Evolutionary conservation across 2,797 vertebrate genomes (phyloP), one percentile per base, ranked within the genome.

Genomic region (Lagodon rhomboides): DNA sequence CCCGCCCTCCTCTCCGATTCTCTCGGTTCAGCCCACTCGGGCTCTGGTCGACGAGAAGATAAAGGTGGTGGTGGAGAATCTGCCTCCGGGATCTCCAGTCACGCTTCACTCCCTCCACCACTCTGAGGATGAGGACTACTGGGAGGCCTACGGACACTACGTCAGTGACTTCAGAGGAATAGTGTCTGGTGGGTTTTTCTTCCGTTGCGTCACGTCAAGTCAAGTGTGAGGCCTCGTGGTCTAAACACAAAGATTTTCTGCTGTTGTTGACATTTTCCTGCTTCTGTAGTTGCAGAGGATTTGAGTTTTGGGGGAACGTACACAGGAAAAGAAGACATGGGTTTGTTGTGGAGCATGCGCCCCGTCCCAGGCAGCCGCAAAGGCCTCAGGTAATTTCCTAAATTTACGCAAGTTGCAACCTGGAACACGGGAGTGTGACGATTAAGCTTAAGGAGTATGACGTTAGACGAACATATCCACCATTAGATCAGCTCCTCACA

Each of bases 81-180:
- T 94, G 12, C 75, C 80, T 3, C 74, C 88, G 0, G 75, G 72
- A 12, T 44, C 7, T 47, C 74, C 77, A 0, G 88, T 94, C 0
- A 94, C 94, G 0, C 23, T 94, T 15, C 85, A 70, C 76, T 84
- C 92, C 34, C 79, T 90, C 12, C 91, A 89, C 68, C 71, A 43
- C 0, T 93, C 92, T 0, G 93, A 94, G 65, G 87, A 91, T 56
- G 60, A 70, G 12, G 78, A 92, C 51, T 38, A 85, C 79, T 94
- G 93, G 94, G 92, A 94, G 84, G 92, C 92, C 1, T 94, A 76
- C 2, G 93, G 87, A 1, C 87, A 93, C 85, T 94, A 94, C 67
- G 0, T 89, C 71, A 92, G 91, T 27, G 75, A 90, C 16, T 27
- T 79, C 27, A 54, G 34, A 16, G 94, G 94, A 41, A 58, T 11